These are phyloP conservation scores for Muscina levida DNA, from an alignment of 2,888 invertebrate species.

Conservation along the genomic window DNA sequence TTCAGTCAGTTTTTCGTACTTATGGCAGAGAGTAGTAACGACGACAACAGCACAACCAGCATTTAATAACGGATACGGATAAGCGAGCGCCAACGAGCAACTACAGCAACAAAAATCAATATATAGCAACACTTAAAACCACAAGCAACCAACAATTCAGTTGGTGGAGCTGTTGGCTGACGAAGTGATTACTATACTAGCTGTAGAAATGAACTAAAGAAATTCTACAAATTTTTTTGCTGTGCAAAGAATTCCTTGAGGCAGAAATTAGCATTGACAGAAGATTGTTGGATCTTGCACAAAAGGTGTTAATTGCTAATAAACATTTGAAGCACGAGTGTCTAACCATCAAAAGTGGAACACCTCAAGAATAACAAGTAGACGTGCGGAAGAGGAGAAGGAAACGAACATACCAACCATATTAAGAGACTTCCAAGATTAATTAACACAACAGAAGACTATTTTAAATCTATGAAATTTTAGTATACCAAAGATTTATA, in stretches of 20 bases:
- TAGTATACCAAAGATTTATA: slow-evolving; percentile 62
- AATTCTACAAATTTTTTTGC: slow-evolving; percentile 4
- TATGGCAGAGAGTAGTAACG: slow-evolving; percentile 53
- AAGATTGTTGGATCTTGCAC: not conserved
- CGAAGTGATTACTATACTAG: no score
- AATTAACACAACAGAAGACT: slow-evolving; percentile 7
- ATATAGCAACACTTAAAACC: slow-evolving; percentile 40
- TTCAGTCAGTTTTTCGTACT: slow-evolving; percentile 64
- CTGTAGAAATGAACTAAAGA: slow-evolving; percentile 44
- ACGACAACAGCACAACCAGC: not conserved
- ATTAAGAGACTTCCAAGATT: slow-evolving; percentile 22
- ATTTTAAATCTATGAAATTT: slow-evolving; percentile 40
- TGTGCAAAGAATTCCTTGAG: not conserved
- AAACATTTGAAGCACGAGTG: not conserved
- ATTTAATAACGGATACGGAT: slow-evolving; percentile 31
- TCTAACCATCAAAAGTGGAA: slow-evolving; percentile 48
- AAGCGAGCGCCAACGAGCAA: slow-evolving; percentile 29
- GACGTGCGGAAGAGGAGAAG: not conserved
- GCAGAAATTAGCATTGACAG: slow-evolving; percentile 9
- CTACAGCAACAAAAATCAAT: slow-evolving; percentile 53
- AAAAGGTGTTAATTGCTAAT: slow-evolving; percentile 9
- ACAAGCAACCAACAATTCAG: slow-evolving; percentile 6
- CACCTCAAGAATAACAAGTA: slow-evolving; percentile 33
- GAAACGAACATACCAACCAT: slow-evolving; percentile 16
- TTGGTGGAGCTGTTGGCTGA: slow-evolving; percentile 40